Base-by-base conservation (phyloP, 2,888 invertebrate genomes). In the Meghimatium bilineatum region DNA sequence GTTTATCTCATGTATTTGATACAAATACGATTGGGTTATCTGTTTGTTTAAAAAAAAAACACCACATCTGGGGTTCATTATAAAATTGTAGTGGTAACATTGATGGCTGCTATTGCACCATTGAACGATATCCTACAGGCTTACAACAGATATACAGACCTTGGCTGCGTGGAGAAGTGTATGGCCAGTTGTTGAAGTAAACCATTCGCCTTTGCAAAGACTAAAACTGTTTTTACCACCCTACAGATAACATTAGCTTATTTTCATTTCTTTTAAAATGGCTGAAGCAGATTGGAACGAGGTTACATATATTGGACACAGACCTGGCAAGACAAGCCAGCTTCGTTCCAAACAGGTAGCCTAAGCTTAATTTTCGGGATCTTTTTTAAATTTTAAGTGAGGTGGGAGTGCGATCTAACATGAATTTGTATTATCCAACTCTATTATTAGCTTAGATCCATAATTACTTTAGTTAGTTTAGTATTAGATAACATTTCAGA, bases 271-370 rank as follows among this genome's bases (percentile, higher is more conserved):
- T 67, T 34, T 32, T 32, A 52, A 69, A 74, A 92, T 91, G 92
- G 91, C 92, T 56, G 93, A 94, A 88, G 89, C 92, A 77, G 94
- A 94, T 85, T 94, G 94, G 92, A 94, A 94, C 89, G 91, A 93
- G 72, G 97, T 98, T 86, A 98, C 98, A 86, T 96, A 98, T 92
- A 95, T 99, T 89, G 96, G 97, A 90, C 85, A 86, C 78, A 84
- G 85, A 32, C 82, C 82, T 23, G 84, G 84, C 23, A 84, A 84
- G 66, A 77, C 85, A 75, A 82, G 78, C 63, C 85, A 86, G 76
- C 74, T 78, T 34, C 77, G 85, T 44, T 86, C 85, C 44, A 84
- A 86, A 56, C 85, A 86, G 85, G 85, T 86, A n/a, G 20, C 5
- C 20, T 20, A 12, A 8, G 5, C 44, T 5, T 44, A 44, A 8